These are phyloP conservation scores for Cylindroiulus punctatus DNA, from an alignment of 2,888 invertebrate genomes.

Conservation along the genomic window DNA sequence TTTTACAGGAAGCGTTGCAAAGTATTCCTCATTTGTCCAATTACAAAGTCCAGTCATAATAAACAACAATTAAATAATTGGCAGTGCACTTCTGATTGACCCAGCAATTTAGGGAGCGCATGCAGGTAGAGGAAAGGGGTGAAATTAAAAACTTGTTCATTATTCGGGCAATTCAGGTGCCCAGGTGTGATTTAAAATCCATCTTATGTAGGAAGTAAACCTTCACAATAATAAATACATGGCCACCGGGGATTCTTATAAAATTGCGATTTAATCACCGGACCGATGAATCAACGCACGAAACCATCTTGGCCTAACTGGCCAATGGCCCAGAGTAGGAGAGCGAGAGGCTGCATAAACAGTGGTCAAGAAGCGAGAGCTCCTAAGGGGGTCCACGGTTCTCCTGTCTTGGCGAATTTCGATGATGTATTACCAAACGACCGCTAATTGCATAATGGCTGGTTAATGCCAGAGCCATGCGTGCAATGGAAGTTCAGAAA, in stretches of 20 bases:
- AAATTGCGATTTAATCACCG: not conserved
- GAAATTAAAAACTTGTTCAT: constrained; percentile 17
- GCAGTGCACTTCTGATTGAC: not conserved
- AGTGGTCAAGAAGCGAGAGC: not conserved
- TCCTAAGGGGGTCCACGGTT: constrained; percentile 12
- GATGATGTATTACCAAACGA: not conserved
- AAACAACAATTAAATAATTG: constrained; percentile 38
- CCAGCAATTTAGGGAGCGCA: not conserved
- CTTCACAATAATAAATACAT: not conserved
- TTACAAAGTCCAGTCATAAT: not conserved
- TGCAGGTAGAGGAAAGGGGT: not conserved
- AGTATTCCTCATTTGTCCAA: not conserved
- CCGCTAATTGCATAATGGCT: constrained; percentile 11
- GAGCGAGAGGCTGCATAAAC: not conserved
- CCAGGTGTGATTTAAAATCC: constrained; percentile 5
- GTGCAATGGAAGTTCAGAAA: not conserved
- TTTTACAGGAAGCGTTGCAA: not conserved
- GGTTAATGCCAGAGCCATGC: not conserved
- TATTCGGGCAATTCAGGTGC: constrained; percentile 17
- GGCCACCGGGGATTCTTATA: constrained; percentile 1
- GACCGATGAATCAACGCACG: constrained; percentile 17
- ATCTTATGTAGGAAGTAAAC: constrained; percentile 25
- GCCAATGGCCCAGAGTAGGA: constrained; percentile 11
- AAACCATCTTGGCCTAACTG: not conserved
- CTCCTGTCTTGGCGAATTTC: not conserved